Conservation (phyloP, 2,797 vertebrate genomes). For the Holocentrus rufus region DNA sequence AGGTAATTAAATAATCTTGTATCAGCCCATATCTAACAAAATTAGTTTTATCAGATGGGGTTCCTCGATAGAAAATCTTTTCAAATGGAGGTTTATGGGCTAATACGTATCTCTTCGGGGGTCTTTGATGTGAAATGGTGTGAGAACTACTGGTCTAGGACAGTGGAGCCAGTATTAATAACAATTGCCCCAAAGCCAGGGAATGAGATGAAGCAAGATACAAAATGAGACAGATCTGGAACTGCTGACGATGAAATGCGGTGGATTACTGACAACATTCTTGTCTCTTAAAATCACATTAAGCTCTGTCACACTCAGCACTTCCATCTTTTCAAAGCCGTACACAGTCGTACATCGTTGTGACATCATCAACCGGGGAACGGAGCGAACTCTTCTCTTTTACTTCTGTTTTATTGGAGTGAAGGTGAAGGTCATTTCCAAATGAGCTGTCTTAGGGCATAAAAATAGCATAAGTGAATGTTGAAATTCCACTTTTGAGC, state of each 20-base stretch:
- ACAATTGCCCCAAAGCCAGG: neutral
- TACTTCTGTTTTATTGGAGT: neutral
- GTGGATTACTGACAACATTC: neutral
- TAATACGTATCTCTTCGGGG: no score
- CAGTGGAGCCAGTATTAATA: neutral
- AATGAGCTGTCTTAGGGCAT: conserved; percentile 3
- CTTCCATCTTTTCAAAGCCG: neutral
- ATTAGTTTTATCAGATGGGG: no score
- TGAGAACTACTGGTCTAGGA: no score
- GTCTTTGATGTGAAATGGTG: no score
- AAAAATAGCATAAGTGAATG: conserved; percentile 3
- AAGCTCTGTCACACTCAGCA: neutral
- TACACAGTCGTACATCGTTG: neutral
- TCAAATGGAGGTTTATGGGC: no score
- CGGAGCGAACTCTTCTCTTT: neutral
- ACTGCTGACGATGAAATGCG: neutral
- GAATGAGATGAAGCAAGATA: neutral
- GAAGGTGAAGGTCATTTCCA: conserved; percentile 15
- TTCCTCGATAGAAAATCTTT: no score
- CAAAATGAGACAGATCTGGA: neutral
- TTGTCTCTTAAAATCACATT: neutral
- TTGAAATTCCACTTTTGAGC: conserved; percentile 6
- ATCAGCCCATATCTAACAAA: no score
- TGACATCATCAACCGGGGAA: neutral
- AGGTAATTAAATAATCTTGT: no score